Conservation (phyloP, 2,797 vertebrate species). For the Ceryle rudis region DNA sequence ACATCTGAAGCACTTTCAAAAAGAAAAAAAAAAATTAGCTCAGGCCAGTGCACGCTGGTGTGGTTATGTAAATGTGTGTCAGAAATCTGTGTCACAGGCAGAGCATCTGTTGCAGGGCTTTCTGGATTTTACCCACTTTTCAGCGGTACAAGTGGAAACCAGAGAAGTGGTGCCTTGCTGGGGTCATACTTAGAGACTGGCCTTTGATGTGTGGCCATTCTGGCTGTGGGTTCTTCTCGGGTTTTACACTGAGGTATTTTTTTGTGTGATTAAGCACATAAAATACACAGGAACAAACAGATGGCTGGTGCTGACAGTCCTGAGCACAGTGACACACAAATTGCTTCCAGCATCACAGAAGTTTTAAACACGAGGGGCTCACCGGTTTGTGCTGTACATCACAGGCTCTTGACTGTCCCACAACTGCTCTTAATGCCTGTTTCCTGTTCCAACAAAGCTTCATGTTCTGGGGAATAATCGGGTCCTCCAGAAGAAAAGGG, state of each 20-base stretch:
- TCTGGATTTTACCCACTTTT: not conserved
- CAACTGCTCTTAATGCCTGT: not conserved
- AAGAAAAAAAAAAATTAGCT: not conserved
- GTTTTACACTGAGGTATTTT: not conserved
- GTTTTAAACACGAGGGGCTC: not conserved
- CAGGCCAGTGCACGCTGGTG: no score
- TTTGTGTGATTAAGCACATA: not conserved
- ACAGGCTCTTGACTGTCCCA: not conserved
- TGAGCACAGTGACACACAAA: rapidly evolving
- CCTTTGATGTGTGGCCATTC: rapidly evolving
- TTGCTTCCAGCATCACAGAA: not conserved
- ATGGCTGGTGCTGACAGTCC: not conserved
- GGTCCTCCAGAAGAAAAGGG: not conserved
- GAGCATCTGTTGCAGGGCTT: not conserved
- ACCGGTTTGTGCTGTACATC: not conserved
- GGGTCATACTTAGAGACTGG: not conserved
- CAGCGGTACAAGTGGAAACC: not conserved
- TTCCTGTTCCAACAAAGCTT: not conserved
- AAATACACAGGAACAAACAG: not conserved
- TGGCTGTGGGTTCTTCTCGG: not conserved
- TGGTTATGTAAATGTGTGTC: not conserved
- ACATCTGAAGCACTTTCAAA: not conserved
- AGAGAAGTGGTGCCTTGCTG: not conserved
- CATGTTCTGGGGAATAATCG: not conserved
- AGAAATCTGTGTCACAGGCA: not conserved